These are phyloP conservation scores for Patagioenas fasciata DNA, from an alignment of 2,113 vertebrate species.

Conservation along the genomic window DNA sequence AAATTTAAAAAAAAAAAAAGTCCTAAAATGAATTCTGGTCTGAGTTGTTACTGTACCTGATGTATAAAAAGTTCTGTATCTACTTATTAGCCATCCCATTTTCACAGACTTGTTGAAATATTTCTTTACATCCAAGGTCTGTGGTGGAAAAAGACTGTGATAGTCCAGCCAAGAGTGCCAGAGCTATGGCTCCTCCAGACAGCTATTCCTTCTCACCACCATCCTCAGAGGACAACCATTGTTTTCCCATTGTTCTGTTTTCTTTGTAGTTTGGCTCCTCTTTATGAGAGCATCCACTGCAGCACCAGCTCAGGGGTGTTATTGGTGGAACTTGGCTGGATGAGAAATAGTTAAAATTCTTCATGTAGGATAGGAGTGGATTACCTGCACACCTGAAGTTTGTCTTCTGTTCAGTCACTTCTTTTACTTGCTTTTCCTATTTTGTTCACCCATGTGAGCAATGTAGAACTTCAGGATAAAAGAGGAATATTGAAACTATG, in stretches of 20 bases:
- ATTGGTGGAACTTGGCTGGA: background rate
- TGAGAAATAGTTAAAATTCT: background rate
- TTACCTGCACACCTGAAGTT: background rate
- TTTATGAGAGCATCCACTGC: accelerated
- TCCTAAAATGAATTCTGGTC: background rate
- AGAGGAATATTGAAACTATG: background rate
- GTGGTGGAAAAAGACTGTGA: background rate
- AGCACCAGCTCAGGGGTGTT: no score
- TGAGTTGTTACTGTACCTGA: background rate
- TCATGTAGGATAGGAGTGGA: background rate
- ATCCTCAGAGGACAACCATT: accelerated
- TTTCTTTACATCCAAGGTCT: background rate
- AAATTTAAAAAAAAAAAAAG: no score
- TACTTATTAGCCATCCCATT: background rate
- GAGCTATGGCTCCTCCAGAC: background rate
- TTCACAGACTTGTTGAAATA: background rate
- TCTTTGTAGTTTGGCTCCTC: background rate
- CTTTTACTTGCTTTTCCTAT: background rate
- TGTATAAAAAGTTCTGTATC: background rate
- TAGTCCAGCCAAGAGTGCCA: background rate
- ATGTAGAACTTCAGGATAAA: background rate
- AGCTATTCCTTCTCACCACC: background rate
- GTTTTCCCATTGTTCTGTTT: background rate
- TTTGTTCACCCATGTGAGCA: background rate
- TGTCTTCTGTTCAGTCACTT: background rate